These are phyloP conservation scores for Muscicapa adusta DNA, from an alignment of 2,113 vertebrate species.

Conservation along the genomic window DNA sequence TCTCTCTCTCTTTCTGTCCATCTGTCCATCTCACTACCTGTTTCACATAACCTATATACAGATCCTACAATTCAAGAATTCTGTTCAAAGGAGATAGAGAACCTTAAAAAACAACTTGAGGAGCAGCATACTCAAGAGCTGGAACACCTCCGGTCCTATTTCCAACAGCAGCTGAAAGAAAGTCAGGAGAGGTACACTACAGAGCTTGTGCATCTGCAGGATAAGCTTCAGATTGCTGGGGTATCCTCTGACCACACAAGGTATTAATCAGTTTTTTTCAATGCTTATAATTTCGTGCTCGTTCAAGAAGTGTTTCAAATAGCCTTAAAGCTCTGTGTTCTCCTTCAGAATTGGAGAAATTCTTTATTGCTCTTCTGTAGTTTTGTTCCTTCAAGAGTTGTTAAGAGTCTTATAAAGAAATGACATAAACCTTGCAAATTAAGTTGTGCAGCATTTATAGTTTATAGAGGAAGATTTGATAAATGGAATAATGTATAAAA, in stretches of 20 bases:
- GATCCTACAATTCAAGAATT: conserved; percentile 12
- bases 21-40: fast-evolving
- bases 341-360: neutral
- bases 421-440: neutral
- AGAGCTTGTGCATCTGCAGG: conserved; percentile 78
- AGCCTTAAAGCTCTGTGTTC: neutral
- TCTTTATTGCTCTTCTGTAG: neutral
- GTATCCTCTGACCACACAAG: conserved; percentile 60
- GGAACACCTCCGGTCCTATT: conserved; percentile 74
- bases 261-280: conserved; percentile 59
- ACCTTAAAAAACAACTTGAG: conserved; percentile 75
- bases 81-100: conserved; percentile 47
- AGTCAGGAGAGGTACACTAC: conserved; percentile 72
- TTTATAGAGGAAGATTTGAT: neutral
- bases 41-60: neutral
- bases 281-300: neutral
- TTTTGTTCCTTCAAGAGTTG: neutral
- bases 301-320: neutral
- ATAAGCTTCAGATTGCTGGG: conserved; percentile 71
- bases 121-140: conserved; percentile 78
- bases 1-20: fast-evolving
- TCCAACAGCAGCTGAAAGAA: conserved; percentile 80
- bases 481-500: neutral
- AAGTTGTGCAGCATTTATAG: neutral
- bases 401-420: neutral